Evolutionary conservation across 2,888 invertebrate species (phyloP), one percentile per base, ranked within the genome.

Genomic region (Drosophila anomelani): DNA sequence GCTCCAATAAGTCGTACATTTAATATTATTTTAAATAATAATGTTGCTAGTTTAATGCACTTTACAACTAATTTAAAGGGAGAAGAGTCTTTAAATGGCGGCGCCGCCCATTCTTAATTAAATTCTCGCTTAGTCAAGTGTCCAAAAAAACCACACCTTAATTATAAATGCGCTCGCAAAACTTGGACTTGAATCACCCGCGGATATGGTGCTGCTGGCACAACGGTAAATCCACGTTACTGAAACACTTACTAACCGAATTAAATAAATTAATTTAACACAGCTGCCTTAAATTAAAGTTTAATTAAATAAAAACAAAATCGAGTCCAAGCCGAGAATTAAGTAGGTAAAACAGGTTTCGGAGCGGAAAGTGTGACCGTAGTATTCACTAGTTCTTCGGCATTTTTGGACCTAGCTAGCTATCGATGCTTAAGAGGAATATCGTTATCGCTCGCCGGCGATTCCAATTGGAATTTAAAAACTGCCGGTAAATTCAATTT

Each of bases 91-190:
- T 9, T 15, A 38, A 38, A 13, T 12, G 36, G 36, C 29, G 46
- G 38, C 78, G 17, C 78, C 80, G 71, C 81, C 77, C 82, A 69
- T 71, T 47, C 57, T 53, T 15, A 44, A 62, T 32, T 46, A 64
- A 76, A 69, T 72, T 71, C 58, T 53, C 55, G 73, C 80, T 77
- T 79, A 87, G 76, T 69, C 76, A 79, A 76, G 53, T 64, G 51
- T 32, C 23, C 53, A 56, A 86, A 86, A 86, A 51, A 51, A 51
- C 85, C 85, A 85, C 85, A 89, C 85, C 85, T 85, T 85, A 83
- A 85, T 54, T 47, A 26, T 47, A 26, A 17, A 26, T 5, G 10
- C 15, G 34, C 4, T 32, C 36, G 15, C 10, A 6, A 12, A 34
- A 29, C 13, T 1, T 4, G 3, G 43, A 44, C 29, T 70, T 49